Evolutionary conservation across 2,113 vertebrate genomes (phyloP).

Genomic region (Rhinichthys klamathensis): DNA sequence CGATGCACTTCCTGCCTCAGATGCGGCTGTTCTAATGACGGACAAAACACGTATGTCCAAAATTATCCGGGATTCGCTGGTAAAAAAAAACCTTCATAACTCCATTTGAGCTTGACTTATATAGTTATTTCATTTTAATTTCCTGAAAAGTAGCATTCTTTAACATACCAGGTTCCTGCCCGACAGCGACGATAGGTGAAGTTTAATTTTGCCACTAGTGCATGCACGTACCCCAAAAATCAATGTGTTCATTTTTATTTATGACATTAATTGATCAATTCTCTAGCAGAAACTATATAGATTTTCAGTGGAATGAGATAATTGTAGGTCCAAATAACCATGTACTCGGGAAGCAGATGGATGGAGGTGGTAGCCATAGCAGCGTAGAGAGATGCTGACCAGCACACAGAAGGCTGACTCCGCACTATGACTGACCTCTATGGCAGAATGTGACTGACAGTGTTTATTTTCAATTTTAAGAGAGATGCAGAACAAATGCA

Average conservation of each 20-base stretch:
- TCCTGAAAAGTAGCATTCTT: no score
- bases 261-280: background rate
- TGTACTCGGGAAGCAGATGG: background rate
- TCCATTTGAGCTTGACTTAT: no score
- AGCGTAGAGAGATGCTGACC: constrained; percentile 14
- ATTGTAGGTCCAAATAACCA: background rate
- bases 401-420: constrained; percentile 26
- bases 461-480: background rate
- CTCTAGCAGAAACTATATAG: background rate
- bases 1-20: no score
- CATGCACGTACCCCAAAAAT: no score
- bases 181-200: no score
- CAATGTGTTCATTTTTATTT: background rate
- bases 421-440: constrained; percentile 21
- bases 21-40: no score
- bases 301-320: background rate
- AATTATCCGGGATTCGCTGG: no score
- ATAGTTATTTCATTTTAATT: no score
- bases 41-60: no score
- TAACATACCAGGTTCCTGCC: no score
- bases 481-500: constrained; percentile 21
- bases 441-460: background rate
- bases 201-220: no score
- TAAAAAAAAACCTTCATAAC: no score
- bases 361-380: constrained; percentile 5